Percentiles rank a stretch among this genome's conserved stretches.
Evolutionary conservation across 2,797 vertebrate genomes (phyloP).

Genomic region (Mastacembelus armatus): DNA sequence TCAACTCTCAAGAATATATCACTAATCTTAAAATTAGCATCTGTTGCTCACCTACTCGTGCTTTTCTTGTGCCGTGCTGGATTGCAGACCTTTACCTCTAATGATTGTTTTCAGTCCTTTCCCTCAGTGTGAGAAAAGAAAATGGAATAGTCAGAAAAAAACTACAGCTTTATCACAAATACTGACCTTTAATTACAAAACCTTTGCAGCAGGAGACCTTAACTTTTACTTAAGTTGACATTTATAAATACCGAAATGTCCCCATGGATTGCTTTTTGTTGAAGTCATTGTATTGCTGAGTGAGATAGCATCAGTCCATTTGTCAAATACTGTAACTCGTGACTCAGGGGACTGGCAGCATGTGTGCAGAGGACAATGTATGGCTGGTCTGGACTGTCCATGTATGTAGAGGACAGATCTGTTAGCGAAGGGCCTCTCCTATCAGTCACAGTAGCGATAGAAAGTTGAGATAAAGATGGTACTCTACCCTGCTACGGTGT

Average conservation of each 20-base stretch:
- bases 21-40: constrained; percentile 38
- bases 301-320: constrained; percentile 84
- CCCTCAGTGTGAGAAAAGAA: constrained; percentile 41
- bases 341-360: constrained; percentile 54
- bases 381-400: constrained; percentile 66
- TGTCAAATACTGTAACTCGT: constrained; percentile 77
- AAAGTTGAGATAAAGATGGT: constrained; percentile 81
- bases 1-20: constrained; percentile 9
- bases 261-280: constrained; percentile 81
- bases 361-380: constrained; percentile 70
- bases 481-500: constrained; percentile 76
- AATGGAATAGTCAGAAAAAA: constrained; percentile 60
- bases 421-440: constrained; percentile 70
- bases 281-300: constrained; percentile 73
- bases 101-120: constrained; percentile 54
- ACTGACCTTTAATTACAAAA: constrained; percentile 88
- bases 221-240: constrained; percentile 83
- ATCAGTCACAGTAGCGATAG: constrained; percentile 79
- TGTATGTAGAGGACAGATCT: constrained; percentile 69
- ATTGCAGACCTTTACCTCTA: constrained; percentile 51
- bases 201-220: constrained; percentile 73
- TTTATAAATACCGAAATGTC: constrained; percentile 85
- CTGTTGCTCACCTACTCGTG: constrained; percentile 4
- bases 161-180: constrained; percentile 76
- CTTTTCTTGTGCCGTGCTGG: constrained; percentile 10